Evolutionary conservation across 2,113 vertebrate species (phyloP).

Genomic region (Poeciliopsis retropinna): DNA sequence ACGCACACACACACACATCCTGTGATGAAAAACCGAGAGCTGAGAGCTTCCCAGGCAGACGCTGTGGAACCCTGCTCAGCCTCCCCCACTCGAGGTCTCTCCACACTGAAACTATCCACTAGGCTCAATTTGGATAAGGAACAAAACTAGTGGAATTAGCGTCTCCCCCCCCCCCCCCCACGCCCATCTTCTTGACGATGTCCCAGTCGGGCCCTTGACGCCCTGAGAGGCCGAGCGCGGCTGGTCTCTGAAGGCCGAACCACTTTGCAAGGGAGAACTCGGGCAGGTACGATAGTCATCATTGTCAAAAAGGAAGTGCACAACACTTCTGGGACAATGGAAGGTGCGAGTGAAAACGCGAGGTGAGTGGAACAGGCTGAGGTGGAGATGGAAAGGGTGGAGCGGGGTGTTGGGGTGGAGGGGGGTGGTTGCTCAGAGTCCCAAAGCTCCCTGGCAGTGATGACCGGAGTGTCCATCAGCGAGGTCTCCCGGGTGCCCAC

Average conservation of each 20-base stretch:
- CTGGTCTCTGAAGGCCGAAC: conserved; percentile 54
- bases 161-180: too few relatives aligned
- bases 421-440: conserved; percentile 56
- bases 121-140: not conserved
- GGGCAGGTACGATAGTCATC: conserved; percentile 56
- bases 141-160: conserved; percentile 3
- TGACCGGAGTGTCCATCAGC: conserved; percentile 82
- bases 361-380: conserved; percentile 69
- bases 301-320: conserved; percentile 66
- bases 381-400: conserved; percentile 41
- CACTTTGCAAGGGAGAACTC: conserved; percentile 59
- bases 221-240: conserved; percentile 22
- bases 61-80: not conserved
- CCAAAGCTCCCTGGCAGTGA: conserved; percentile 73
- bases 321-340: conserved; percentile 69
- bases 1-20: conserved; percentile 21
- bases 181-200: not conserved
- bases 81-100: conserved; percentile 20
- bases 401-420: conserved; percentile 11
- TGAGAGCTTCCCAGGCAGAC: conserved; percentile 19
- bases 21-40: conserved; percentile 47
- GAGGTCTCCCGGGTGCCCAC: conserved; percentile 77
- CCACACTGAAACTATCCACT: not conserved
- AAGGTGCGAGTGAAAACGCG: conserved; percentile 66
- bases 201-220: not conserved